Base-by-base conservation (phyloP, 2,888 invertebrate genomes). In the Pachydiplax longipennis region DNA sequence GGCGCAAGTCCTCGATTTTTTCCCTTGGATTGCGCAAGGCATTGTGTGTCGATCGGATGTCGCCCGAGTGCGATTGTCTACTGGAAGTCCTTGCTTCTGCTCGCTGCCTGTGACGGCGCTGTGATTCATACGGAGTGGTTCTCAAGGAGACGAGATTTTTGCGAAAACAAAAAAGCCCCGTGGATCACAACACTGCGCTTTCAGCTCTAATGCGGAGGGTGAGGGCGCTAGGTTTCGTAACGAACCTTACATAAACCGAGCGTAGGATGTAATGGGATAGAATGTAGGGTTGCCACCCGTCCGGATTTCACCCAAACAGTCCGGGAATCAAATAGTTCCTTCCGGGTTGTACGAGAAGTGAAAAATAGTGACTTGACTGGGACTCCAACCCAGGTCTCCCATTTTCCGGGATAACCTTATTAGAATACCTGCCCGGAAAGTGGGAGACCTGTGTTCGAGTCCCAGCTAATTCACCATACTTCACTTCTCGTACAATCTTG, bases 121-220 rank as follows among this genome's bases (percentile, higher is more conserved):
- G 83, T 83, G 83, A 83, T 61, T 83, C 83, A 83, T 61, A 35
- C 58, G 87, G 61, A 37, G 61, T 53, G 53, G 31, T 81, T 61
- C 87, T 87, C 87, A 87, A 87, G 87, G 87, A 87, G 61, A 87
- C 25, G 48, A 25, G 53, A 25, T 31, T 83, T 83, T 58, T 44
- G 58, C 83, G 31, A 58, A 58, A 35, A 83, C 15, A 37, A 61
- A 65, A 65, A 87, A 87, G 35, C 53, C 18, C 61, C 35, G 22
- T 61, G 61, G n/a, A 65, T 35, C 37, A 61, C 25, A 73, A 73
- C 73, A 73, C 13, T n/a, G 58, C 61, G 61, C 65, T 87, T 87
- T 65, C 61, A 37, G 61, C 18, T 87, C 58, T n/a, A 25, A 18
- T 53, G 58, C 83, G n/a, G 22, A 65, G 65, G 65, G 65, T 61